Percentiles rank a stretch among this genome's conserved stretches.
phyloP scores from a whole-genome alignment of 2,797 vertebrate genomes.

The Sebastes taczanowskii region DNA sequence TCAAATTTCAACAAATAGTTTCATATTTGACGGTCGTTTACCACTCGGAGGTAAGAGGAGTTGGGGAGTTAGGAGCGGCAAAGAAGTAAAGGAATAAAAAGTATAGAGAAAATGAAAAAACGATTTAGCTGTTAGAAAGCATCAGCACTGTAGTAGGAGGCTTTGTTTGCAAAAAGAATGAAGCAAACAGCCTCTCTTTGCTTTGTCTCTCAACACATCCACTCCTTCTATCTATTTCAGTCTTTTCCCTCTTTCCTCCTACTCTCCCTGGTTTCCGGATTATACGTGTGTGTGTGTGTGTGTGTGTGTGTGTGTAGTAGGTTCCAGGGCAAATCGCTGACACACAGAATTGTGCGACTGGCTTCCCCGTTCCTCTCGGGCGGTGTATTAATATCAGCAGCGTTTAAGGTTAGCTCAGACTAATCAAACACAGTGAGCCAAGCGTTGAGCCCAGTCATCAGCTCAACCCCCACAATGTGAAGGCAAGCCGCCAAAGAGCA shows the following conservation, averaged over 20 bases:
- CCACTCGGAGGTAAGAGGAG: conserved; percentile 34
- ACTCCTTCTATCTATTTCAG: conserved; percentile 21
- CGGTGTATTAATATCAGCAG: conserved; percentile 69
- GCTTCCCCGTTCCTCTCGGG: conserved; percentile 50
- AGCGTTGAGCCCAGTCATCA: conserved; percentile 63
- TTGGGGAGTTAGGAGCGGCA: conserved; percentile 32
- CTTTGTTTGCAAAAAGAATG: conserved; percentile 26
- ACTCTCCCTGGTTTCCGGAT: conserved; percentile 5
- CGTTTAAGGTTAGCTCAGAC: conserved; percentile 70
- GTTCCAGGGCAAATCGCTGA: conserved; percentile 61
- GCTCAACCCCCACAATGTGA: conserved; percentile 26
- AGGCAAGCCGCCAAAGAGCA: conserved; percentile 13
- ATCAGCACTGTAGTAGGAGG: conserved; percentile 29
- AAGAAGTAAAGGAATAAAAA: conserved; percentile 21
- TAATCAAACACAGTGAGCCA: conserved; percentile 75
- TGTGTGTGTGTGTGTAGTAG: not conserved
- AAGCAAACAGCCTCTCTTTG: conserved; percentile 42
- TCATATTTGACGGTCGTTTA: conserved; percentile 32
- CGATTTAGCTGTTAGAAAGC: conserved; percentile 26
- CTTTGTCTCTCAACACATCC: conserved; percentile 31
- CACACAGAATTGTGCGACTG: conserved; percentile 37
- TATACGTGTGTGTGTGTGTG: not conserved
- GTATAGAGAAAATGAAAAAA: conserved; percentile 23
- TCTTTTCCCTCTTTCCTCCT: not conserved
- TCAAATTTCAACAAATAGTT: conserved; percentile 47